Evolutionary conservation across 2,797 vertebrate species (phyloP).

Genomic region (Paedocypris micromegethes): DNA sequence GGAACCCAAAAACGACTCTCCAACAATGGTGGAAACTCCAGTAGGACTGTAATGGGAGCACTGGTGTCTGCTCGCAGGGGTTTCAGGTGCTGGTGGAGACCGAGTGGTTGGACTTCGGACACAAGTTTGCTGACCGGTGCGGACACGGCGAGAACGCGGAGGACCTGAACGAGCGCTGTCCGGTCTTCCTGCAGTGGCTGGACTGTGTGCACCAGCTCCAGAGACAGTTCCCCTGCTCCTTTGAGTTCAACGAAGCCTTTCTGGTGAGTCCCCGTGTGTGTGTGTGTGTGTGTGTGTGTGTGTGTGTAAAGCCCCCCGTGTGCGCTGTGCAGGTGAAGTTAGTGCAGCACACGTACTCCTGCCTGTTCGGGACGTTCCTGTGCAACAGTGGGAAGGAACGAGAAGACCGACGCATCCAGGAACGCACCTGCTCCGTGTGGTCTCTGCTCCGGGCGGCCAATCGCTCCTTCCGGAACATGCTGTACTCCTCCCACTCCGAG

Average conservation of each 20-base stretch:
- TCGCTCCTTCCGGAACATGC: conserved; percentile 90
- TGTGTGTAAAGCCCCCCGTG: no score
- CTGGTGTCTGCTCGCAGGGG: conserved; percentile 64
- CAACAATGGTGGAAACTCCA: no score
- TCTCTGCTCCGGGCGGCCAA: conserved; percentile 89
- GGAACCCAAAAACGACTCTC: no score
- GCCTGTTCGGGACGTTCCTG: conserved; percentile 97
- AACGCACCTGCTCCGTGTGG: conserved; percentile 95
- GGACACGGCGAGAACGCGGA: conserved; percentile 94
- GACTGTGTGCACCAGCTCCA: conserved; percentile 98
- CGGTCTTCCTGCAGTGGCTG: conserved; percentile 96
- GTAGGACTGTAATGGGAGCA: background rate
- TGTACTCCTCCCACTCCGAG: conserved; percentile 95
- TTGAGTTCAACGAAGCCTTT: conserved; percentile 98
- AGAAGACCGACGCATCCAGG: conserved; percentile 87
- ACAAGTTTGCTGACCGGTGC: conserved; percentile 96
- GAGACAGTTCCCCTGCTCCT: conserved; percentile 98
- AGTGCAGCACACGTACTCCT: conserved; percentile 97
- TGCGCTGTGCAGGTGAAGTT: conserved; percentile 81
- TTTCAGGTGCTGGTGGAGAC: conserved; percentile 97
- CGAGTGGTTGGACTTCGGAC: conserved; percentile 96
- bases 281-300: no score
- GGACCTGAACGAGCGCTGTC: conserved; percentile 93
- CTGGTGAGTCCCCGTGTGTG: conserved; percentile 67
- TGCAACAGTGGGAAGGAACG: conserved; percentile 96